These are phyloP conservation scores for Diadema setosum DNA, from an alignment of 35 echinoderm and acorn worm genomes.

Conservation along the genomic window DNA sequence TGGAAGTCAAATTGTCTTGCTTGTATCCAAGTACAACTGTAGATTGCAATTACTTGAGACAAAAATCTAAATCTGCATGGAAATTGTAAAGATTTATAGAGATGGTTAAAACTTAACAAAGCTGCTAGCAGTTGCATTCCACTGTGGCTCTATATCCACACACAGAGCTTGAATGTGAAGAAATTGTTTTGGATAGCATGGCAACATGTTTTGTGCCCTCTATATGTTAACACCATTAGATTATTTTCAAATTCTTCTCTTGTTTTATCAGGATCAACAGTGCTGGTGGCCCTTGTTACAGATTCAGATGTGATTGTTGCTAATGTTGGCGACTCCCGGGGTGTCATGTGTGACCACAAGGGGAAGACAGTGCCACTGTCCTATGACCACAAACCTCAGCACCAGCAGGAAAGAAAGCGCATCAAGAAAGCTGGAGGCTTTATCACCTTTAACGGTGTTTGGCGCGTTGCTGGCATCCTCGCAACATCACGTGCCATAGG, in stretches of 20 bases:
- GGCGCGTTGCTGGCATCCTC: constrained; percentile 91
- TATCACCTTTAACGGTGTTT: constrained; percentile 87
- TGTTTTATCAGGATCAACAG: constrained; percentile 82
- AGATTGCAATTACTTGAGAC: no score
- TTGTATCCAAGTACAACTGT: no score
- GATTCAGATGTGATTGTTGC: constrained; percentile 70
- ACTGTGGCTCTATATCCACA: neutral
- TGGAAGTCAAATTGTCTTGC: no score
- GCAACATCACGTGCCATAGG: constrained; percentile 94
- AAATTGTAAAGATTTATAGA: no score
- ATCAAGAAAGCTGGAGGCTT: constrained; percentile 93
- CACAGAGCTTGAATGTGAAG: neutral
- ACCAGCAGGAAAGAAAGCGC: constrained; percentile 62
- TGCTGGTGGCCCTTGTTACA: constrained; percentile 64
- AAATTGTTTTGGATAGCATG: neutral
- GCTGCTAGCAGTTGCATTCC: no score
- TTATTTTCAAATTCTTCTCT: neutral
- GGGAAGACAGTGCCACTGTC: constrained; percentile 88
- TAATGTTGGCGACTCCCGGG: constrained; percentile 94
- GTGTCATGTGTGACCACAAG: constrained; percentile 79
- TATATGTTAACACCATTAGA: neutral
- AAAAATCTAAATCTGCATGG: no score
- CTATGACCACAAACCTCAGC: constrained; percentile 92
- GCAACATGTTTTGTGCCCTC: neutral
- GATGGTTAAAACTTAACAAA: no score